Evolutionary conservation across 2,113 vertebrate species (phyloP).

Genomic region (Deroptyus accipitrinus): DNA sequence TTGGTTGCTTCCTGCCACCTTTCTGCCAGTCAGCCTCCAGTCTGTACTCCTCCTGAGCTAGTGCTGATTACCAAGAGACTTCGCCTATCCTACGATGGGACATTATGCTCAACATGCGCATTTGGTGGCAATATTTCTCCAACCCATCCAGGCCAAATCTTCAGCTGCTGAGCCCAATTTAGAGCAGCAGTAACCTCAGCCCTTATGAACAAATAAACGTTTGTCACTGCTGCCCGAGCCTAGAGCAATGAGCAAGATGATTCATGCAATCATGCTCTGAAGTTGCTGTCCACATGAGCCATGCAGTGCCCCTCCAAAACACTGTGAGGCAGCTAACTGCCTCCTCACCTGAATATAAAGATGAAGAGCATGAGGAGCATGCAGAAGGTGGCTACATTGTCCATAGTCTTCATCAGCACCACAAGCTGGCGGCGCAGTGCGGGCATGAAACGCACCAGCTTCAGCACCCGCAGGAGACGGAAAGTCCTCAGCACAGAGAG

Average conservation of each 20-base stretch:
- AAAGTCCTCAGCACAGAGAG: constrained; percentile 94
- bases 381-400: constrained; percentile 98
- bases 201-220: background rate
- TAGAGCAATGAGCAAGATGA: background rate
- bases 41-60: background rate
- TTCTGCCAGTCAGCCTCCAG: background rate
- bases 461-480: constrained; percentile 90
- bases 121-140: background rate
- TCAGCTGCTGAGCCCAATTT: background rate
- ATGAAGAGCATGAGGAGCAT: constrained; percentile 99
- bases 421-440: constrained; percentile 92
- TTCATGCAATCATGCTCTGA: background rate
- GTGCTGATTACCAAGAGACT: background rate
- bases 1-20: background rate
- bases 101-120: background rate
- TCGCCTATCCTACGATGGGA: background rate
- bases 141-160: background rate
- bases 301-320: background rate
- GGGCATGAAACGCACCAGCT: constrained; percentile 96
- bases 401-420: constrained; percentile 99
- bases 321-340: background rate
- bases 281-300: background rate
- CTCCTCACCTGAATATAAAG: constrained; percentile 94
- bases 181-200: background rate
- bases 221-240: background rate